These are phyloP conservation scores for Pangasius mekongensis DNA, from an alignment of 2,797 vertebrate species.

Conservation along the genomic window DNA sequence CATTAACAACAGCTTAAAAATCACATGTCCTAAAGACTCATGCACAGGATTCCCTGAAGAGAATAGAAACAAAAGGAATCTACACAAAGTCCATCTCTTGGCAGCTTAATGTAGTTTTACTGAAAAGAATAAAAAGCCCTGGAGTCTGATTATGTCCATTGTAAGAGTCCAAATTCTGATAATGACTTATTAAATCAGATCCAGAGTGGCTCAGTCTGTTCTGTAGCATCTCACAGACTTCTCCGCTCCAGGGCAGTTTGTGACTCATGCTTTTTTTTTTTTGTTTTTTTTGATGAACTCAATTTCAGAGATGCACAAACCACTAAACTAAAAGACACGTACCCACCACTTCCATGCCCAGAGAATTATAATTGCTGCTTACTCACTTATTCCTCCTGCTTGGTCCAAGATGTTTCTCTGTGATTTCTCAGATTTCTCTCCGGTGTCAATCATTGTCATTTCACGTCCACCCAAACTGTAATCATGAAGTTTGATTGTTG, in stretches of 20 bases:
- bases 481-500: conserved; percentile 12
- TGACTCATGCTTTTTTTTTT: conserved; percentile 20
- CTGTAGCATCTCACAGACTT: conserved; percentile 30
- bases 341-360: conserved; percentile 28
- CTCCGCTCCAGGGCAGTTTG: conserved; percentile 51
- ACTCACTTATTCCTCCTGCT: conserved; percentile 25
- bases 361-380: conserved; percentile 29
- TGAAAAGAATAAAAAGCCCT: conserved; percentile 23
- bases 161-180: conserved; percentile 36
- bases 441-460: background rate
- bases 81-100: background rate
- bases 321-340: conserved; percentile 39
- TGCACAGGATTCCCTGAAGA: conserved; percentile 2
- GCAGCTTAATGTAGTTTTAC: conserved; percentile 24
- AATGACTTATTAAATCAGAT: conserved; percentile 53
- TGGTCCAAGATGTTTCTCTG: conserved; percentile 23
- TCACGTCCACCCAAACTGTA: conserved; percentile 3
- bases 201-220: conserved; percentile 47
- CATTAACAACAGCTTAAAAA: conserved; percentile 20
- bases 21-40: background rate
- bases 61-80: background rate
- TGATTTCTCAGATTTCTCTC: conserved; percentile 8
- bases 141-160: conserved; percentile 16
- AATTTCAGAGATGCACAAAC: conserved; percentile 61
- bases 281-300: conserved; percentile 51